Evolutionary conservation across 1,140 invertebrate species (phyloP), one percentile per base, ranked within the genome.

Genomic region (Drosophila bipectinata): DNA sequence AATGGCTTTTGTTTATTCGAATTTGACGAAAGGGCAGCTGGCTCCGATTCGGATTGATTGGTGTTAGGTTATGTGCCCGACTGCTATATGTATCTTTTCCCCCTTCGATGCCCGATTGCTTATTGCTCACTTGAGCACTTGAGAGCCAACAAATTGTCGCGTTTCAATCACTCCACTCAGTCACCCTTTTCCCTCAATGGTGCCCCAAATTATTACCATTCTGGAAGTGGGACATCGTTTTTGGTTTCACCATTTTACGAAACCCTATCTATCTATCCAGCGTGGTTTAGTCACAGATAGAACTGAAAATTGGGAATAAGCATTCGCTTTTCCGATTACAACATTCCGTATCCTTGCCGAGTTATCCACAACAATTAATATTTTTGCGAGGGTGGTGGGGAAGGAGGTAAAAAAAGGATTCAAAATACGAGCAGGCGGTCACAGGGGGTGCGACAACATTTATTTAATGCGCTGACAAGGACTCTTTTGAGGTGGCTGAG

Each of bases 1-100:
- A 87, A 87, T 87, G 82, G 83, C 75, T 68, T 78, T 78, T 85
- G 81, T 87, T 85, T 85, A 87, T 72, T 75, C 68, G 81, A 85
- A 87, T 87, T 77, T 77, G 81, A 85, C 64, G 66, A 82, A 87
- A 82, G 83, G 82, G 78, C 83, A 87, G 79, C 79, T 83, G 81
- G 73, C 63, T 76, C 48, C 79, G 58, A 53, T 62, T 69, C 66
- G 59, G 78, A 85, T 85, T 85, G 81, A 85, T 85, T 87, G 81
- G 69, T 85, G 74, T 82, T 67, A 80, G 79, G 41, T 72, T 41
- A 28, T 28, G 48, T 47, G 18, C 53, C 44, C 10, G 24, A 30
- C 28, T 32, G 45, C 45, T 21, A 21, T 47, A 39, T n/a, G 2
- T 21, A 21, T 21, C 21, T 39, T 41, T 39, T 18, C 47, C 39